Evolutionary conservation across 2,888 invertebrate genomes (phyloP), one percentile per base, ranked within the genome.

Genomic region (Anthoptus insignis): DNA sequence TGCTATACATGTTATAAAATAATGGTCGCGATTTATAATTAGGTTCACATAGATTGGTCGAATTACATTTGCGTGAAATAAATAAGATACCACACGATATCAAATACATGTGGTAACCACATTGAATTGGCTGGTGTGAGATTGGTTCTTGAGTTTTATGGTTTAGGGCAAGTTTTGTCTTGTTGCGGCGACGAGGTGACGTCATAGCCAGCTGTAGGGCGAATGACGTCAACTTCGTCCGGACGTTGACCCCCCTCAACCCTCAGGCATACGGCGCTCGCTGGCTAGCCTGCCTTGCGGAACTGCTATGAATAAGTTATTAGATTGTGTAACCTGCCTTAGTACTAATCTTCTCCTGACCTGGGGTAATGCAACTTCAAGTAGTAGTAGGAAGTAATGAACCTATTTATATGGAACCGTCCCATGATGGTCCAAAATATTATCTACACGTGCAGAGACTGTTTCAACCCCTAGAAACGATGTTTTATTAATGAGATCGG

Each of bases 191-290:
- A 81, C 64, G 76, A 71, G 76, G 79, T 92, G 92, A 91, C 90
- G 92, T 93, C 91, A 80, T 73, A 79, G 84, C 85, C 91, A 91
- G 92, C 92, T 92, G 92, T 91, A 89, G 89, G 89, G 89, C 87
- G 91, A 82, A 76, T 91, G 91, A 91, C 91, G 91, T 92, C 91
- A 91, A 81, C 84, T 81, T 81, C 81, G 81, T 81, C 73, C 81
- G 82, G 76, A 82, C 91, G 81, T 86, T 82, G 89, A 89, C 88
- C 91, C 84, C 72, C 75, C 80, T 70, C 86, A 83, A 82, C 88
- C 84, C 88, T 86, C 82, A 79, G 80, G 77, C 81, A 78, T 76
- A 75, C 75, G 73, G 66, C 81, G 81, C 83, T 86, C 61, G 61
- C 24, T 49, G 42, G n/a, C 78, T 81, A 34, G 24, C 80, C 29